Evolutionary conservation across 2,888 invertebrate genomes (phyloP), one percentile per base, ranked within the genome.

Genomic region (Drosophila colorata): DNA sequence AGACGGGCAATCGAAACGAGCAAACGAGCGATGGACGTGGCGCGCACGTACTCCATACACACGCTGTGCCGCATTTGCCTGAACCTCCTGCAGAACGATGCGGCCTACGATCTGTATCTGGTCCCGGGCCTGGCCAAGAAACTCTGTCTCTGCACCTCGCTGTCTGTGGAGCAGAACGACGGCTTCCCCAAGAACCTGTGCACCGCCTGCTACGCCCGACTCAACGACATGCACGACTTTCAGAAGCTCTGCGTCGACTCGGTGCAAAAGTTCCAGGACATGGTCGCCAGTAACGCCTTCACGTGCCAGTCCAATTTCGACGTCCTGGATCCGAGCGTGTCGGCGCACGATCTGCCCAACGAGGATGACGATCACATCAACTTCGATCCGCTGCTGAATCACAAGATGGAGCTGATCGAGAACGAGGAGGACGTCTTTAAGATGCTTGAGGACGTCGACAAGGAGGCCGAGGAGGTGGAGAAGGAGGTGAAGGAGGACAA

Each of bases 31-130:
- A 84, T 84, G 83, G 84, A 84, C 63, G 88, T 70, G 77, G 87
- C 85, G 47, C 59, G 75, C 56, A 74, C 71, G 20, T 83, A 75
- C 41, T 81, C 80, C 60, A 86, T 90, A 49, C 76, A 91, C 58
- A 84, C 90, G 60, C 78, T 90, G 60, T 91, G 91, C 74, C 91
- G 92, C 33, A 90, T 92, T 31, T 91, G 91, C 53, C 68, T 91
- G 18, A 87, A 90, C 63, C 79, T 82, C 46, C 55, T 91, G 60
- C 82, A 89, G 61, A 89, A 80, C 71, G 89, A 85, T 47, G 81
- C 70, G 59, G 73, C 81, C 11, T 88, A 90, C 61, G 90, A 91
- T 80, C 66, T 91, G 60, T 91, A 91, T 68, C 52, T 83, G 60
- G 84, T 90, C 41, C 90, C 90, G 13, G 91, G 90, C 38, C 69